Base-by-base conservation (phyloP, 2,797 vertebrate species). In the Danio kyathit region DNA sequence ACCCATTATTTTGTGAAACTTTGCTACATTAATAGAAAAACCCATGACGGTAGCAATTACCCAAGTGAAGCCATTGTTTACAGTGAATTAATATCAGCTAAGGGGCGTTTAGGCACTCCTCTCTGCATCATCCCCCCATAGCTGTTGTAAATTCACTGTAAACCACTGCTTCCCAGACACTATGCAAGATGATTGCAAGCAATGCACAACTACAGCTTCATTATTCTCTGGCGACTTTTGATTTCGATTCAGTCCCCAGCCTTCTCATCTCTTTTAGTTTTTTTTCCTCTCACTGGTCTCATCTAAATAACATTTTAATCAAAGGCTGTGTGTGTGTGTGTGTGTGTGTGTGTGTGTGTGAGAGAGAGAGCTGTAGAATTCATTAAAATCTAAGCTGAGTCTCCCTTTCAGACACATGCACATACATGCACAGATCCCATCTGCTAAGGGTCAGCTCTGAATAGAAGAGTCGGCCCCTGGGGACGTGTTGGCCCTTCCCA, bases 381-480 rank as follows among this genome's bases (percentile, higher is more conserved):
- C 92, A 95, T 95, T 94, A 93, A 71, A 94, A 91, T 90, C 89
- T 88, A 90, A 86, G 79, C 89, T 86, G 86, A 86, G 89, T 85
- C 61, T 59, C 71, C 67, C 73, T 75, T 52, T 48, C 65, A 61
- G 63, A 67, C 56, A 67, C 71, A 69, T 43, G 29, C 74, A 83
- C 64, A 79, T 71, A 83, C 81, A 61, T 46, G 11, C 75, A 64
- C 60, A 85, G 75, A 79, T 65, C 93, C 93, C 94, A 94, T 95
- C 94, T 95, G 94, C 90, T 91, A 64, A 44, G 74, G 82, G 81
- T 74, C 81, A 71, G 87, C 85, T 87, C 85, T 93, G 90, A 94
- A 94, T 92, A 88, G 89, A 19, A 86, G 86, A 87, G 85, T 80
- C 79, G 81, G 89, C 91, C 92, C 89, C 91, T 83, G 49, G 59